phyloP scores from a whole-genome alignment of 2,113 vertebrate genomes.

The Caranx melampygus region DNA sequence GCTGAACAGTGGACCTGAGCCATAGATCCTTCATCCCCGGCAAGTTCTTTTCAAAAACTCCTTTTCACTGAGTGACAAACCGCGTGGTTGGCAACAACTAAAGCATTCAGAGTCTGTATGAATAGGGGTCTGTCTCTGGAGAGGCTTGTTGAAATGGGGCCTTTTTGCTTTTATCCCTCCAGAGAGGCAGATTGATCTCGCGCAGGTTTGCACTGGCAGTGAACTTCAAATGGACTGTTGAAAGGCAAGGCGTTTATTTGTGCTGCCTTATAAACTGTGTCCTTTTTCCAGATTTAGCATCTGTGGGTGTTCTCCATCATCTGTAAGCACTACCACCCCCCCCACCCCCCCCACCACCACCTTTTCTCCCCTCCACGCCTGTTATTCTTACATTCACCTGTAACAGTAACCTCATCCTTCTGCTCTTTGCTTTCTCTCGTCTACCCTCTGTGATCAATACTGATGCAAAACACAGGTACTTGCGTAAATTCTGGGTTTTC shows the following conservation, averaged over 20 bases:
- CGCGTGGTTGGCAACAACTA: constrained; percentile 72
- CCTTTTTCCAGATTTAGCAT: constrained; percentile 61
- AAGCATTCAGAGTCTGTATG: constrained; percentile 73
- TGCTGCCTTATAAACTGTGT: constrained; percentile 49
- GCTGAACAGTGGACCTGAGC: constrained; percentile 56
- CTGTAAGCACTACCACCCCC: background rate
- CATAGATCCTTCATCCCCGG: constrained; percentile 59
- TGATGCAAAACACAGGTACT: constrained; percentile 52
- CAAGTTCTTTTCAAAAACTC: constrained; percentile 52
- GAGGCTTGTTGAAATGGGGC: constrained; percentile 71
- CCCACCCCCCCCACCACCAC: background rate
- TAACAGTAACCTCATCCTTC: constrained; percentile 5
- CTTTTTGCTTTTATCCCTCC: constrained; percentile 66
- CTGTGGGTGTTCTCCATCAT: constrained; percentile 47
- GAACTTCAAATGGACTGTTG: constrained; percentile 73
- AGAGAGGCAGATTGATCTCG: constrained; percentile 68
- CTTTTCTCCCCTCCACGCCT: background rate
- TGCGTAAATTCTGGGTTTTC: constrained; percentile 5
- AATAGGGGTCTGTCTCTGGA: constrained; percentile 76
- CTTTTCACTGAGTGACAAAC: constrained; percentile 72
- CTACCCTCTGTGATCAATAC: constrained; percentile 10
- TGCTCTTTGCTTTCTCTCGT: constrained; percentile 16
- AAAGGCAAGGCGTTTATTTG: constrained; percentile 69
- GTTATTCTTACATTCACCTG: constrained; percentile 42
- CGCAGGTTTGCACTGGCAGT: constrained; percentile 61